Percentiles rank a stretch among this genome's conserved stretches.
phyloP scores from a whole-genome alignment of 2,113 vertebrate genomes.

The Emydocephalus ijimae region DNA sequence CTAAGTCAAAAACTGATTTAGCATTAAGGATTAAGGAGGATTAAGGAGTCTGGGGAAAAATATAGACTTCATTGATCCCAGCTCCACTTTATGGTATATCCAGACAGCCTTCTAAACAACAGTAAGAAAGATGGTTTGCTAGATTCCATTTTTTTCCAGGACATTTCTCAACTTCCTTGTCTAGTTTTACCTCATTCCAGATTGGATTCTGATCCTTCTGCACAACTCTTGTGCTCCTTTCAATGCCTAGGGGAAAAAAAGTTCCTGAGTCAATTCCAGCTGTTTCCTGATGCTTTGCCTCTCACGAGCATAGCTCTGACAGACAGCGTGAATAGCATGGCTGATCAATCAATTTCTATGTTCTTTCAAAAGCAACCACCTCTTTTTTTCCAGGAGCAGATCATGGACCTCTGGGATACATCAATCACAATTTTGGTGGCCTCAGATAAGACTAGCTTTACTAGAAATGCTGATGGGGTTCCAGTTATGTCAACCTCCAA shows the following conservation, averaged over 20 bases:
- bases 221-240: constrained; percentile 44
- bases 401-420: background rate
- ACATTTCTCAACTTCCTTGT: background rate
- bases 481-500: background rate
- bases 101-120: background rate
- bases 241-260: constrained; percentile 44
- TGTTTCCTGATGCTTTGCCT: background rate
- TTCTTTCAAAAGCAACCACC: background rate
- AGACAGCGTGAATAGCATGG: background rate
- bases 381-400: background rate
- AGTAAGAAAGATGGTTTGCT: background rate
- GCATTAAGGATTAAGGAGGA: background rate
- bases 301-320: background rate
- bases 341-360: background rate
- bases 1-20: background rate
- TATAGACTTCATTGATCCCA: background rate
- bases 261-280: background rate
- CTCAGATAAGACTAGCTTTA: background rate
- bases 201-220: constrained; percentile 52
- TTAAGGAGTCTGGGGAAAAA: background rate
- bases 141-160: background rate
- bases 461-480: background rate
- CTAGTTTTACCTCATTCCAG: constrained; percentile 59
- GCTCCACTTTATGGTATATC: background rate
- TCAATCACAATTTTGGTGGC: background rate